Percentiles rank a stretch among this genome's conserved stretches.
phyloP scores from a whole-genome alignment of 2,113 vertebrate genomes.

The Catharus fuscescens region DNA sequence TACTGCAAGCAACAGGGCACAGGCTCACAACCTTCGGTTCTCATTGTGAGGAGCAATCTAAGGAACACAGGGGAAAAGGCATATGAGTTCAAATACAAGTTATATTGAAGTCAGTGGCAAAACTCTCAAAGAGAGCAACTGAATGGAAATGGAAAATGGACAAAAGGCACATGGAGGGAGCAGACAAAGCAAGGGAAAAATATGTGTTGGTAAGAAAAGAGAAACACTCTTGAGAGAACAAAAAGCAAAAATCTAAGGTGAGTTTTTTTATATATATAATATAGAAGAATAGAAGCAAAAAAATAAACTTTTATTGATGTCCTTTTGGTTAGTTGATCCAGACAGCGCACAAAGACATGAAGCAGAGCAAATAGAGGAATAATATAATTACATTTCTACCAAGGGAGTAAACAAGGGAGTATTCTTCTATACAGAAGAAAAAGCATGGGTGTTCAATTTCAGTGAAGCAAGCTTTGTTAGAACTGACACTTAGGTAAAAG shows the following conservation, averaged over 20 bases:
- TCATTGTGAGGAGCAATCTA: not conserved
- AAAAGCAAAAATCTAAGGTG: not conserved
- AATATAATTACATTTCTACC: not conserved
- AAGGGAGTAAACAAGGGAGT: not conserved
- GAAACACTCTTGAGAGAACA: not conserved
- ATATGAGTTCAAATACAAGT: not conserved
- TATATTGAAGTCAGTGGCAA: not conserved
- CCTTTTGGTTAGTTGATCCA: not conserved
- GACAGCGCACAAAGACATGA: not conserved
- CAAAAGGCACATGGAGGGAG: not conserved
- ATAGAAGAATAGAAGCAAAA: not conserved
- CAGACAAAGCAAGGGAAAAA: not conserved
- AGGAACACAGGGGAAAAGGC: not conserved
- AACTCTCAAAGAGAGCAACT: not conserved
- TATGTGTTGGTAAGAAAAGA: not conserved
- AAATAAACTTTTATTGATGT: not conserved
- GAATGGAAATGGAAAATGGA: not conserved
- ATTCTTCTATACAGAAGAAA: not conserved
- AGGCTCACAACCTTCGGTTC: not conserved
- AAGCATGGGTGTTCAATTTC: not conserved
- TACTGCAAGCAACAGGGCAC: not conserved
- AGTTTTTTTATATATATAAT: not conserved
- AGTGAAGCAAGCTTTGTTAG: not conserved
- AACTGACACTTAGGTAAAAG: not conserved
- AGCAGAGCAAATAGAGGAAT: not conserved